Evolutionary conservation across 2,113 vertebrate species (phyloP).

Genomic region (Hypomesus transpacificus): DNA sequence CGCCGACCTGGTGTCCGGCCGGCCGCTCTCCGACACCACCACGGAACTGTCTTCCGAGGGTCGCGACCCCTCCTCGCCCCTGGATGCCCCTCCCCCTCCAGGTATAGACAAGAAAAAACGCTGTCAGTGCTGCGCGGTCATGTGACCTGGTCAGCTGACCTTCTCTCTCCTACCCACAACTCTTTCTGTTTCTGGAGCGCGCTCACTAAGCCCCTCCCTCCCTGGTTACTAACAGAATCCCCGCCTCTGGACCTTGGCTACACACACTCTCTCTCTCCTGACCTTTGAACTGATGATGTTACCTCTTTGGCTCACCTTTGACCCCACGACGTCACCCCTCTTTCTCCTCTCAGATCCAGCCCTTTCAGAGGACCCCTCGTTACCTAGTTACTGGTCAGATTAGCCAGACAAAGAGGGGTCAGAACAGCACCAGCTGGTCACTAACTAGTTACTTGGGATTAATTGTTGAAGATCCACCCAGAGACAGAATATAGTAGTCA

Average conservation of each 20-base stretch:
- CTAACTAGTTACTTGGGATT: too few species aligned
- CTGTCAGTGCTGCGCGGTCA: constrained; percentile 98
- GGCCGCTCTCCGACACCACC: constrained; percentile 79
- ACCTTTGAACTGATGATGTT: constrained; percentile 77
- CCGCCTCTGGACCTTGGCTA: constrained; percentile 46
- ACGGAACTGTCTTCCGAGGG: constrained; percentile 95
- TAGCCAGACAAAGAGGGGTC: too few species aligned
- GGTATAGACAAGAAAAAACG: constrained; percentile 99
- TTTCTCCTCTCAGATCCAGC: too few species aligned
- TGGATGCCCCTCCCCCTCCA: constrained; percentile 69
- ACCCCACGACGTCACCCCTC: background rate
- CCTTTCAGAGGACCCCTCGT: too few species aligned
- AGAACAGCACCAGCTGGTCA: too few species aligned
- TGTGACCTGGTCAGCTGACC: constrained; percentile 81
- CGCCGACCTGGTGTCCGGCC: constrained; percentile 90
- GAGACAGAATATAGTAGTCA: too few species aligned
- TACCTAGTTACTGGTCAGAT: too few species aligned
- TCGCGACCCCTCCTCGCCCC: constrained; percentile 76
- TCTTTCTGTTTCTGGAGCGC: constrained; percentile 63
- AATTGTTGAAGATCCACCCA: too few species aligned
- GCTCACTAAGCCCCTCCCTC: constrained; percentile 71
- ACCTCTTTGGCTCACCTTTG: background rate
- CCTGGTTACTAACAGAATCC: constrained; percentile 85
- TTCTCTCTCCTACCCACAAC: constrained; percentile 58
- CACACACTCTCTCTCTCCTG: constrained; percentile 28